phyloP scores from a whole-genome alignment of 2,888 invertebrate genomes.

The Metopia argyrocephala region DNA sequence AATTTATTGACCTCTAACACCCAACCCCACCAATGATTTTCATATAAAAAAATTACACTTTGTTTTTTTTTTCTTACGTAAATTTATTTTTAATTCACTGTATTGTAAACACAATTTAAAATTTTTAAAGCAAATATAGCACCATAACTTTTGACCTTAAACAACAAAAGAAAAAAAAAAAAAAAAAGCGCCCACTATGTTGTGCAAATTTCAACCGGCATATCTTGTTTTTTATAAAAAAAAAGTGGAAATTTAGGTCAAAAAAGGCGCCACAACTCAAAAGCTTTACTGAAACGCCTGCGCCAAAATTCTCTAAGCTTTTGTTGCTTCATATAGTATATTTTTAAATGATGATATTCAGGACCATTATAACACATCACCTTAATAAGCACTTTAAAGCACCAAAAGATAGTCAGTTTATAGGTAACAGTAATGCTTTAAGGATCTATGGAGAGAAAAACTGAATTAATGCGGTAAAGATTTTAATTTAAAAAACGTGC shows the following conservation, averaged over 20 bases:
- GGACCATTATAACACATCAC: background rate
- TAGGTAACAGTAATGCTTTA: background rate
- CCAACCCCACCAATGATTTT: too few relatives aligned
- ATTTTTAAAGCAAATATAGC: too few relatives aligned
- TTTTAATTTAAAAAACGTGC: constrained; percentile 1
- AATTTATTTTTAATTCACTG: too few relatives aligned
- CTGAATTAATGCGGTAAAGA: background rate
- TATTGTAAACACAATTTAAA: too few relatives aligned
- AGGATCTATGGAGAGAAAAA: background rate
- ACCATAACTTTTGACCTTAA: too few relatives aligned
- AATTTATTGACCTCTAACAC: too few relatives aligned
- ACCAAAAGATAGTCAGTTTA: constrained; percentile 12
- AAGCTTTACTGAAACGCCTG: constrained; percentile 33
- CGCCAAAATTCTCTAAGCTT: constrained; percentile 33
- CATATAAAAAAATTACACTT: too few relatives aligned
- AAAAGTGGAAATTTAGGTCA: constrained; percentile 16
- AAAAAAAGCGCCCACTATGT: too few relatives aligned
- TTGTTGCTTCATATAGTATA: constrained; percentile 37
- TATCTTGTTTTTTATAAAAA: background rate
- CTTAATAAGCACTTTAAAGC: background rate
- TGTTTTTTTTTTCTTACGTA: too few relatives aligned
- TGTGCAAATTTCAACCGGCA: background rate
- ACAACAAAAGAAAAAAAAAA: too few relatives aligned
- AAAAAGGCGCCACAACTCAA: constrained; percentile 13
- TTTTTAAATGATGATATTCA: background rate